Evolutionary conservation across 2,888 invertebrate genomes (phyloP).

Genomic region (Hipparchia semele): DNA sequence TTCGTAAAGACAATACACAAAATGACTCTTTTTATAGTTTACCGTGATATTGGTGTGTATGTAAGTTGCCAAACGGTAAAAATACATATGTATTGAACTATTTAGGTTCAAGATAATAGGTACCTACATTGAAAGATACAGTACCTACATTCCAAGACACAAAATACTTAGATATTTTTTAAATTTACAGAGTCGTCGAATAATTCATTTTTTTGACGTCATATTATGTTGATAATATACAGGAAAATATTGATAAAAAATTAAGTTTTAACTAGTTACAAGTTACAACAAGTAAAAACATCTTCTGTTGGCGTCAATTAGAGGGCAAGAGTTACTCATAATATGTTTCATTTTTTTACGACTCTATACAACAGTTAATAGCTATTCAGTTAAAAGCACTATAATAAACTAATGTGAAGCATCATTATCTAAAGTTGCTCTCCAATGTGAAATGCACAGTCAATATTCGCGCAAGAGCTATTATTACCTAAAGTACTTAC

Average conservation of each 20-base stretch:
- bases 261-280: not conserved
- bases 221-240: no score
- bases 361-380: conserved; percentile 14
- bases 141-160: no score
- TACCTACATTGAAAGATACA: no score
- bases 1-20: conserved; percentile 31
- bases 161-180: no score
- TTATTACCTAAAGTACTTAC: conserved; percentile 8
- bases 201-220: no score
- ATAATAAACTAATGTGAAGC: conserved; percentile 28
- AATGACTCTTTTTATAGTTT: conserved; percentile 31
- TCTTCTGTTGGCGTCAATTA: not conserved
- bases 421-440: conserved; percentile 36
- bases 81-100: not conserved
- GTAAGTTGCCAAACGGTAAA: not conserved
- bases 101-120: no score
- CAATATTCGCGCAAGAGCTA: conserved; percentile 28
- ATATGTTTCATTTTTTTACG: conserved; percentile 15
- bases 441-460: conserved; percentile 37
- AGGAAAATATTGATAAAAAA: no score
- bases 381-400: conserved; percentile 32
- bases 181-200: no score
- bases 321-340: conserved; percentile 26
- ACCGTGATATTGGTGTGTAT: conserved; percentile 24
- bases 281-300: conserved; percentile 1